Base-by-base conservation (phyloP, 2,797 vertebrate genomes). In the Lagodon rhomboides region DNA sequence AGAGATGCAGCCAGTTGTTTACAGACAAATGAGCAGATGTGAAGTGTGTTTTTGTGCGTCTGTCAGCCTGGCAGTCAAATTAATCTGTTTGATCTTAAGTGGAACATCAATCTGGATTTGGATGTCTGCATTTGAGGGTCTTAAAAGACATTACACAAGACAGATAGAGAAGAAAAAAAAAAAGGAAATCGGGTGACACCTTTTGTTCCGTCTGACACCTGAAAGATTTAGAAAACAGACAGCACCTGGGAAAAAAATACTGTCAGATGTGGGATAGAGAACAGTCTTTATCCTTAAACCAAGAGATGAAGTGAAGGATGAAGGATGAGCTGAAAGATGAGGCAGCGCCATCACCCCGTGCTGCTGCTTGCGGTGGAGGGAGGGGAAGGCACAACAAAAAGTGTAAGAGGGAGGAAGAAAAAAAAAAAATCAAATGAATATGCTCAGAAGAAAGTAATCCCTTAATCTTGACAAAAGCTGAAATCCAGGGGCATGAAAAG, bases 401-500 rank as follows among this genome's bases (percentile, higher is more conserved):
- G 72, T 88, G 61, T 78, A 76, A 83, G 77, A 87, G 59, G 70
- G 64, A 79, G 72, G 64, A 64, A 79, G 53, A 25, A 51, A 3
- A 55, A 80, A 55, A 80, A 82, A 82, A 88, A 88, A 87, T 87
- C 68, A 79, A 90, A 88, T 89, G 86, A 91, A 87, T 91, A 88
- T 89, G 76, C 87, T 92, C 64, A 85, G 90, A 91, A 87, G 86
- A 92, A 93, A 90, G 86, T 92, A 94, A 94, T 93, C 92, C 92
- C 90, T 92, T 93, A 93, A 94, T 93, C 90, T 94, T 88, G 90
- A 93, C 90, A 93, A 90, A 92, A 91, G 87, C 85, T 73, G 67
- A 91, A 93, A 94, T 92, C 90, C 91, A 92, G 87, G 87, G 87
- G 84, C 91, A 92, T 89, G 88, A 90, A 92, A 92, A 92, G 88